Percentiles rank a stretch among this genome's conserved stretches.
Evolutionary conservation across 2,797 vertebrate species (phyloP).

Genomic region (Cirrhinus molitorella): DNA sequence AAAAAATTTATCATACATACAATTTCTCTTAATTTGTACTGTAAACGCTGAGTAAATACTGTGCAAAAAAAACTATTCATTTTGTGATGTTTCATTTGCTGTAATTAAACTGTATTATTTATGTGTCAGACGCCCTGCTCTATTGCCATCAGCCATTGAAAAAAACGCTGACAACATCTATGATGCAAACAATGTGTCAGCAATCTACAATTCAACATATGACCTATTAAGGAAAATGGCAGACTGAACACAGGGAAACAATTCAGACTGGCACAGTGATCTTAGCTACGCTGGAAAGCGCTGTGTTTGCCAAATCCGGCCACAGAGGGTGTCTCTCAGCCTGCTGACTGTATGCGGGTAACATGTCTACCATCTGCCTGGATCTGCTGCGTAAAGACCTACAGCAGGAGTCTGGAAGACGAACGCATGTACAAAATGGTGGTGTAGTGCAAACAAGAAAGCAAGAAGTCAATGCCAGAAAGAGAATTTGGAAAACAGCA

Average conservation of each 20-base stretch:
- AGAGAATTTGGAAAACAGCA: conserved; percentile 23
- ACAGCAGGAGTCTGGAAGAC: conserved; percentile 54
- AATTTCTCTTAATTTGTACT: not conserved
- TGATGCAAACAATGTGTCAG: not conserved
- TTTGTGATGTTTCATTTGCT: not conserved
- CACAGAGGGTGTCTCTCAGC: conserved; percentile 42
- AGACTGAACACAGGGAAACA: not conserved
- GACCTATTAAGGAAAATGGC: not conserved
- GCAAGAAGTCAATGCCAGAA: conserved; percentile 1
- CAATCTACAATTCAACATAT: not conserved
- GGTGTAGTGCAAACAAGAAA: conserved; percentile 15
- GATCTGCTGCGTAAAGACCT: conserved; percentile 53
- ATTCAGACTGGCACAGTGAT: not conserved
- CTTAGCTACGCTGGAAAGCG: not conserved
- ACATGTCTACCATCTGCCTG: conserved; percentile 62
- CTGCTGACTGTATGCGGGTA: conserved; percentile 52
- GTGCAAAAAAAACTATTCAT: not conserved
- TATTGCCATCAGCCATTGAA: not conserved
- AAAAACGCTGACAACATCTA: not conserved
- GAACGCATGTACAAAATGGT: conserved; percentile 36
- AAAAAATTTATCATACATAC: not conserved
- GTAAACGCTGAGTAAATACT: not conserved
- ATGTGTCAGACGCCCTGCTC: not conserved
- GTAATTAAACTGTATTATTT: not conserved
- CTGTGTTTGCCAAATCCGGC: conserved; percentile 12